These are phyloP conservation scores for western clawed frog (Xenopus tropicalis) DNA, from an alignment of 2,113 vertebrate species.

Conservation along the genomic window DNA sequence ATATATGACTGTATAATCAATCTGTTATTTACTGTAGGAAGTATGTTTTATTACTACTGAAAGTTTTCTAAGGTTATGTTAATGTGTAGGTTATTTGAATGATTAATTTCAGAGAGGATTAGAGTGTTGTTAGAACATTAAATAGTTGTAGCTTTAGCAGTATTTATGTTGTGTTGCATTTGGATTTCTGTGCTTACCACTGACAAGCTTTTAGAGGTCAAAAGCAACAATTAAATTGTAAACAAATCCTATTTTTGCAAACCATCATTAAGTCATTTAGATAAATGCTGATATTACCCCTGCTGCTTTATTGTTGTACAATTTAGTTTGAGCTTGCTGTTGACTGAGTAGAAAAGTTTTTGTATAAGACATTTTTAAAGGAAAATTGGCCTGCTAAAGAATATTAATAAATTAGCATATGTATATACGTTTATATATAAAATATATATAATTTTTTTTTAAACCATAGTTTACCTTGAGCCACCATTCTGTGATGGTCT, in stretches of 20 bases:
- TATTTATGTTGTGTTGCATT: conserved; percentile 19
- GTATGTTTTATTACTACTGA: conserved; percentile 20
- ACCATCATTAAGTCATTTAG: conserved; percentile 9
- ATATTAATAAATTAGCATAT: too few species aligned
- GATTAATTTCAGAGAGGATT: conserved; percentile 21
- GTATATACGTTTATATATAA: too few species aligned
- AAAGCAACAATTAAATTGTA: conserved; percentile 22
- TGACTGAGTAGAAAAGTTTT: too few species aligned
- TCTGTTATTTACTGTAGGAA: conserved; percentile 18
- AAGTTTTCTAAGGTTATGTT: conserved; percentile 15
- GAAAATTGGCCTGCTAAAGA: too few species aligned
- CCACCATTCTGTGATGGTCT: too few species aligned
- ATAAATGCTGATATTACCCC: conserved; percentile 1
- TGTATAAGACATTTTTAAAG: too few species aligned
- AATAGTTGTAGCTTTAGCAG: conserved; percentile 11
- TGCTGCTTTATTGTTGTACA: conserved; percentile 8
- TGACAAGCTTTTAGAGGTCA: conserved; percentile 10
- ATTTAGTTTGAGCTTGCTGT: conserved; percentile 2
- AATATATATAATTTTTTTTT: too few species aligned
- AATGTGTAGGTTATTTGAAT: conserved; percentile 17
- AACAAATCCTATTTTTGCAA: conserved; percentile 12
- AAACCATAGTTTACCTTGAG: too few species aligned
- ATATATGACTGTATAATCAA: not conserved
- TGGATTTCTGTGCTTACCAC: not conserved
- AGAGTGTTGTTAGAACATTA: conserved; percentile 21